Conservation (phyloP, 2,888 invertebrate species). For the Napeogenes inachia region DNA sequence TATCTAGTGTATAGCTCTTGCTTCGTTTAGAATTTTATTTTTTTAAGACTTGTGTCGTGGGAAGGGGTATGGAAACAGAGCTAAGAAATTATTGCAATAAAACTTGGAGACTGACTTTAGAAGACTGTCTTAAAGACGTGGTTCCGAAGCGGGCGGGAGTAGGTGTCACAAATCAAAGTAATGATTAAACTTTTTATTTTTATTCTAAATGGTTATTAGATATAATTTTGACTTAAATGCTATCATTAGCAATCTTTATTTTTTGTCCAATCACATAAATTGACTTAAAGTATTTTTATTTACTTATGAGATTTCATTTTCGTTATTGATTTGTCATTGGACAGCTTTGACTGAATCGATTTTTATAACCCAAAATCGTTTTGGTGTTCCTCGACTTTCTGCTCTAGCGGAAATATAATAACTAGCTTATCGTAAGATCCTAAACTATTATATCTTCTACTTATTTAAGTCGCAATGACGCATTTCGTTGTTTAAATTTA, state of each 20-base stretch:
- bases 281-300: conserved; percentile 43
- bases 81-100: conserved; percentile 72
- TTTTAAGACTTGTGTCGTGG: conserved; percentile 45
- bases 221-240: conserved; percentile 28
- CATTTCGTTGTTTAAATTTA: conserved; percentile 42
- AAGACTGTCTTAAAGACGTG: conserved; percentile 73
- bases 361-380: conserved; percentile 17
- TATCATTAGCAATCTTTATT: conserved; percentile 34
- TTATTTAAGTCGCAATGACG: conserved; percentile 29
- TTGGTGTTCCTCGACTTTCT: conserved; percentile 26
- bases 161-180: conserved; percentile 29
- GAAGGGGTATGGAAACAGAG: conserved; percentile 52
- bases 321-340: conserved; percentile 24
- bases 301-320: conserved; percentile 24
- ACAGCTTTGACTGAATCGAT: conserved; percentile 19
- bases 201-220: conserved; percentile 50
- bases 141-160: conserved; percentile 39
- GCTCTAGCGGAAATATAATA: conserved; percentile 25
- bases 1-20: conserved; percentile 41
- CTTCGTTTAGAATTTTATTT: conserved; percentile 46
- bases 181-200: conserved; percentile 27
- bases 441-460: conserved; percentile 22
- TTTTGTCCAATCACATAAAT: conserved; percentile 29
- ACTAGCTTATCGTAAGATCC: conserved; percentile 24
- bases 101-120: conserved; percentile 76